Evolutionary conservation across 2,797 vertebrate species (phyloP), one percentile per base, ranked within the genome.

Genomic region (Channa striata): DNA sequence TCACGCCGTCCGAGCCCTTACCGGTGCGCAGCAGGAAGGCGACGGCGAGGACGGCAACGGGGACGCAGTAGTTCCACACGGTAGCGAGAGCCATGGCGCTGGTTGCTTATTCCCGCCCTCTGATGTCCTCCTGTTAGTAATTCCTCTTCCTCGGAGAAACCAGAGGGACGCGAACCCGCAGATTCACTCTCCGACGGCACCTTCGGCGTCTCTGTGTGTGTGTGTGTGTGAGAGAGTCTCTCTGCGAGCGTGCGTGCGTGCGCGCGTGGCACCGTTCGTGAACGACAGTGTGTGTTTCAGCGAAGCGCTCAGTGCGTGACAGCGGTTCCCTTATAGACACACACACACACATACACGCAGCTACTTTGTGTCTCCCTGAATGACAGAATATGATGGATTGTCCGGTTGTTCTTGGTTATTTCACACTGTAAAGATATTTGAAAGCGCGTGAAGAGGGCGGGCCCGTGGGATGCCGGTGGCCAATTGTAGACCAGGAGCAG

Each of bases 61-160:
- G 88, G 87, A 88, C 86, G 90, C 93, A 83, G 91, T 93, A 94
- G 89, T 89, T 95, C 94, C 94, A 94, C 76, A 89, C 71, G 73
- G 86, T 72, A 68, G 63, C 59, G 40, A 84, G 68, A 89, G 93
- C 92, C 94, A 95, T 95, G 58, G 68, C 78, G 39, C 82, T 59
- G 50, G 85, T 69, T 63, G 88, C 50, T n/a, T 91, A 87, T 85
- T 88, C 87, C 87, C n/a, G n/a, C n/a, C 73, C 77, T 68, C 80
- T 46, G 73, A 65, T 77, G 49, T 78, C 71, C 74, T 76, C 74
- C 68, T 78, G 73, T 25, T 47, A 21, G 74, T 91, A 88, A 89
- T 92, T 91, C 91, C 87, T 85, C 10, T 90, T 89, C 85, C 87
- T 83, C 19, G 77, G 50, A 77, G 76, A 84, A 87, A 89, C 87